Evolutionary conservation across 2,888 invertebrate genomes (phyloP).

Genomic region (Leptinotarsa tumamoca): DNA sequence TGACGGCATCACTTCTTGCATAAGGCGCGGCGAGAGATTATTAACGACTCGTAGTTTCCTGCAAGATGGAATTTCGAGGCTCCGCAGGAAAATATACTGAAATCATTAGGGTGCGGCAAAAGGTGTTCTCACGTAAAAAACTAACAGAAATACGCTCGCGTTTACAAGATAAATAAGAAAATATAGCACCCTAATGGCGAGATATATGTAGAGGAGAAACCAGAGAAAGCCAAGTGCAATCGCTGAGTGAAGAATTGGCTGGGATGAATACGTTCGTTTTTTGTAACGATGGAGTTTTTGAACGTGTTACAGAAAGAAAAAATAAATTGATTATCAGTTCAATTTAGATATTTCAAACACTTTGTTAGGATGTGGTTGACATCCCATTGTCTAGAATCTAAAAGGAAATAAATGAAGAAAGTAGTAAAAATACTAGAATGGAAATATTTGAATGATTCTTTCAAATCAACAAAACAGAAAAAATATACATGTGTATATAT

Average conservation of each 20-base stretch:
- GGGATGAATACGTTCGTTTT: slow-evolving; percentile 35
- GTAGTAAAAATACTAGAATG: too few species aligned
- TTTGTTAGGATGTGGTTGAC: too few species aligned
- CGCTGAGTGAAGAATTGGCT: slow-evolving; percentile 44
- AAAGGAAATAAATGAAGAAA: too few species aligned
- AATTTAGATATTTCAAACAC: too few species aligned
- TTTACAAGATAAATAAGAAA: slow-evolving; percentile 61
- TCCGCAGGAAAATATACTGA: slow-evolving; percentile 42
- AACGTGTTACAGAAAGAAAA: neutral
- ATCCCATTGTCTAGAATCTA: too few species aligned
- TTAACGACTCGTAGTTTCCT: slow-evolving; percentile 51
- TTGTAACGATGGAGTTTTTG: neutral
- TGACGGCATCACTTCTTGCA: slow-evolving; percentile 47
- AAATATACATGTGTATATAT: too few species aligned
- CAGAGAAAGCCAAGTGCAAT: slow-evolving; percentile 43
- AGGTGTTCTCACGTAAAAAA: slow-evolving; percentile 52
- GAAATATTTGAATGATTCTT: too few species aligned
- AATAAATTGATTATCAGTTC: neutral
- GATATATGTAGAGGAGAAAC: slow-evolving; percentile 57
- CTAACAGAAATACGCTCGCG: slow-evolving; percentile 49
- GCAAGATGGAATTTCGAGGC: slow-evolving; percentile 32
- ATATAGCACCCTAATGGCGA: slow-evolving; percentile 59
- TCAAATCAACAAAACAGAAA: too few species aligned
- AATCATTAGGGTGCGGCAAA: slow-evolving; percentile 51
- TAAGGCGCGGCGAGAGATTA: slow-evolving; percentile 41